These are phyloP conservation scores for Phaonia tiefii DNA, from an alignment of 2,888 invertebrate genomes.

Conservation along the genomic window DNA sequence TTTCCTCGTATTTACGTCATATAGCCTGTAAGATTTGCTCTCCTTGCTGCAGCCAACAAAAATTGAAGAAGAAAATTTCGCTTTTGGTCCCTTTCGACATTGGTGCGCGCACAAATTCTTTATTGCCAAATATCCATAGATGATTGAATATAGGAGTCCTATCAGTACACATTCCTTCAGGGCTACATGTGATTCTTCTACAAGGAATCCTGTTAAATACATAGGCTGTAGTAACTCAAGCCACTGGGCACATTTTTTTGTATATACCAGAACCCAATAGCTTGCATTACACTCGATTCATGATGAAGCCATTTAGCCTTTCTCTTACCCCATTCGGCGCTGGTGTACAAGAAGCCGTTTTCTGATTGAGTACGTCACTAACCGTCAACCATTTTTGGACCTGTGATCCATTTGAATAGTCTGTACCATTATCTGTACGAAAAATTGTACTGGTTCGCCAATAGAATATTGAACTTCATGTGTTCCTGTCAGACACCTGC, in stretches of 20 bases:
- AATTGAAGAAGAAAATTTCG: not conserved
- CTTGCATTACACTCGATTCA: slow-evolving; percentile 49
- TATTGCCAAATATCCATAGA: slow-evolving; percentile 66
- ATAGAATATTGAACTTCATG: slow-evolving; percentile 64
- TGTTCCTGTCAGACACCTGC: slow-evolving; percentile 41
- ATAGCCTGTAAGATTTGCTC: slow-evolving; percentile 56
- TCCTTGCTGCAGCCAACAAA: slow-evolving; percentile 58
- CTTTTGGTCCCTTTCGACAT: slow-evolving; percentile 60
- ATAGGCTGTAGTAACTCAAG: slow-evolving; percentile 60
- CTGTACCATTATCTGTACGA: slow-evolving; percentile 64
- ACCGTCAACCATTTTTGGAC: slow-evolving; percentile 13
- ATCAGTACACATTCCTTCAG: slow-evolving; percentile 62
- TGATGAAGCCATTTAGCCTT: slow-evolving; percentile 49
- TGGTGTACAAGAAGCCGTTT: slow-evolving; percentile 49
- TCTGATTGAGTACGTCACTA: slow-evolving; percentile 49
- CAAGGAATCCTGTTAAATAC: slow-evolving; percentile 64
- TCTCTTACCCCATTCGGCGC: slow-evolving; percentile 55
- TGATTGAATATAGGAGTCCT: slow-evolving; percentile 59
- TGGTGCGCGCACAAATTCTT: slow-evolving; percentile 62
- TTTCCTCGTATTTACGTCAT: slow-evolving; percentile 42
- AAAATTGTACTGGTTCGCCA: slow-evolving; percentile 62
- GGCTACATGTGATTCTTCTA: slow-evolving; percentile 53
- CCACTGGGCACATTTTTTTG: slow-evolving; percentile 59
- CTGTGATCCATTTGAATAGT: slow-evolving; percentile 45
- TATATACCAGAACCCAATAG: slow-evolving; percentile 47